Base-by-base conservation (phyloP, 1,140 invertebrate genomes). In the Procambarus virginalis region DNA sequence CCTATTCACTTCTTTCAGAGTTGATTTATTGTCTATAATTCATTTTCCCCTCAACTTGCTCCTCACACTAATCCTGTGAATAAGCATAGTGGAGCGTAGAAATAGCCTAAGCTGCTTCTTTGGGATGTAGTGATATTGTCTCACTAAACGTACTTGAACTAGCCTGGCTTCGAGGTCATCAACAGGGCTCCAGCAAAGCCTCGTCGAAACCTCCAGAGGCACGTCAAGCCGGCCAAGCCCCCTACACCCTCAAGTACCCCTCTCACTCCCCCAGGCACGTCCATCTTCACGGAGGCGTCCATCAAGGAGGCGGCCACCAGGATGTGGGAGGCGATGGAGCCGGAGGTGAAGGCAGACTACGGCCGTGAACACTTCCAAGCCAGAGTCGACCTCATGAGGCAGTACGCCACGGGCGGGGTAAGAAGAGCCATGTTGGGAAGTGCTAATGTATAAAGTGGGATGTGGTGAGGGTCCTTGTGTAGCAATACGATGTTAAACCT, bases 341-440 rank as follows among this genome's bases (percentile, higher is more conserved):
- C n/a, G 17, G 82, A 84, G 2, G 82, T 84, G 34, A 68, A n/a
- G 48, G 12, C 58, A 3, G 82, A 84, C 60, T 84, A 84, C 64
- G 82, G 82, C 64, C 20, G n/a, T 14, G 64, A 84, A 8, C 82
- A 68, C 64, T 84, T 84, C 68, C n/a, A 76, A 5, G 83, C 46
- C 3, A 49, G 83, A 49, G 48, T 84, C 12, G 8, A 68, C 20
- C 64, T 84, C 0, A 84, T 84, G 82, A 68, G 20, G 45, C 3
- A 64, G 17, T 84, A 84, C 12, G 2, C 82, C 60, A 70, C 3
- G 46, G 46, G 20, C 9, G 82, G 82, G 12, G 82, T 84, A 48
- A 22, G 82, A n/a, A n/a, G n/a, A n/a, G n/a, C n/a, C n/a, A n/a
- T n/a, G n/a, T n/a, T n/a, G n/a, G n/a, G n/a, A n/a, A n/a, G n/a